Evolutionary conservation across 2,797 vertebrate genomes (phyloP).

Genomic region (Dryobates pubescens): DNA sequence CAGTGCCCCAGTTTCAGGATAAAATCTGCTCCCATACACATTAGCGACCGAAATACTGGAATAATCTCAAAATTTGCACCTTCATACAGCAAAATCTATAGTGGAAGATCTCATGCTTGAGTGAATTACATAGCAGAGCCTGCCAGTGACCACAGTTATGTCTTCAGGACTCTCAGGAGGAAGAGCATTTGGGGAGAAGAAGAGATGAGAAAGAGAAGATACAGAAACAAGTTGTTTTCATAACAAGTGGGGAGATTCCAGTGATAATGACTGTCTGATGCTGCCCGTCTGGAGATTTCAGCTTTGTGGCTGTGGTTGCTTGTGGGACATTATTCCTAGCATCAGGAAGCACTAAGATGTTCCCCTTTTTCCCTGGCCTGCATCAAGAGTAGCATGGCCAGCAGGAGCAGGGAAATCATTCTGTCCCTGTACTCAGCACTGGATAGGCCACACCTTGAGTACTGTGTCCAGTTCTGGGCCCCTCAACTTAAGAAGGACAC

Average conservation of each 20-base stretch:
- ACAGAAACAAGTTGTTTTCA: neutral
- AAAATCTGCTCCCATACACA: neutral
- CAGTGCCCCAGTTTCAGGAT: neutral
- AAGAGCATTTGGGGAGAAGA: neutral
- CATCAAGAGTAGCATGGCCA: too few species aligned
- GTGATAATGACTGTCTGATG: neutral
- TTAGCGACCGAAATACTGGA: neutral
- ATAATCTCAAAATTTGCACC: neutral
- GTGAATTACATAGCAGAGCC: neutral
- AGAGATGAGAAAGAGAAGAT: neutral
- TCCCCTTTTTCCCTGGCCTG: neutral
- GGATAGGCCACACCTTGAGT: too few species aligned
- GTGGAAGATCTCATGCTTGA: neutral
- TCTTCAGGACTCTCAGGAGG: neutral
- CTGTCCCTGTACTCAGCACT: too few species aligned
- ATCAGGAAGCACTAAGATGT: neutral
- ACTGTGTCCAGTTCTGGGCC: too few species aligned
- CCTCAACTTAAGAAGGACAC: too few species aligned
- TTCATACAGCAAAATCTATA: neutral
- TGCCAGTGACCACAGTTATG: accelerated
- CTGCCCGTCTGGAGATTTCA: neutral
- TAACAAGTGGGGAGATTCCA: neutral
- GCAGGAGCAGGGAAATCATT: too few species aligned
- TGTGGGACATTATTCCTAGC: neutral
- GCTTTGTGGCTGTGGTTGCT: accelerated